Evolutionary conservation across 2,888 invertebrate genomes (phyloP), one percentile per base, ranked within the genome.

Genomic region (Zhuqinia jingwanae): DNA sequence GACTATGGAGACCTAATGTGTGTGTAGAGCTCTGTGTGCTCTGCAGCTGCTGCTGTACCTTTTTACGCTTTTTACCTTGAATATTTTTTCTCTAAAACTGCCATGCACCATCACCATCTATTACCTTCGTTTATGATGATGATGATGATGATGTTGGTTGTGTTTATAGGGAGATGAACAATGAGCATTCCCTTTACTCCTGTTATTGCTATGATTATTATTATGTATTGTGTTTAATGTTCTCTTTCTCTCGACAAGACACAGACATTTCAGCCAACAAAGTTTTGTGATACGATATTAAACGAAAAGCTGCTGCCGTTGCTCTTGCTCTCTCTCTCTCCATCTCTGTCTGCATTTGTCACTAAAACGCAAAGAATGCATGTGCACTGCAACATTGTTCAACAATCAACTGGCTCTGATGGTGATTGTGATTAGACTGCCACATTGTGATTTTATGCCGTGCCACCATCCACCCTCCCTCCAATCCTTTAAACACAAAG

Each of bases 321-420:
- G 56, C 75, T 77, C 79, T 68, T 68, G 60, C 79, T 79, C 53
- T 50, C 47, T 65, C 30, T 65, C 27, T 65, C 30, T 30, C 30
- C 17, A 27, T 27, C n/a, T n/a, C n/a, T n/a, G n/a, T n/a, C n/a
- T n/a, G n/a, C n/a, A n/a, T n/a, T n/a, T n/a, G n/a, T n/a, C n/a
- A n/a, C n/a, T n/a, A n/a, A n/a, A n/a, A n/a, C 60, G n/a, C n/a
- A 30, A 5, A 11, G 10, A 30, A 27, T 36, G 36, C 65, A 17
- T 36, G 3, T 58, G 1, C 3, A 58, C 13, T 13, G 25, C 3
- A 3, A 58, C 20, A 6, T 13, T 25, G 22, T 17, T 58, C 17
- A 11, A 58, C n/a, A n/a, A n/a, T n/a, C n/a, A n/a, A n/a, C n/a
- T n/a, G n/a, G n/a, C n/a, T n/a, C n/a, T n/a, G n/a, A n/a, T n/a